phyloP scores from a whole-genome alignment of 2,797 vertebrate genomes.

The Clarias pachynema region DNA sequence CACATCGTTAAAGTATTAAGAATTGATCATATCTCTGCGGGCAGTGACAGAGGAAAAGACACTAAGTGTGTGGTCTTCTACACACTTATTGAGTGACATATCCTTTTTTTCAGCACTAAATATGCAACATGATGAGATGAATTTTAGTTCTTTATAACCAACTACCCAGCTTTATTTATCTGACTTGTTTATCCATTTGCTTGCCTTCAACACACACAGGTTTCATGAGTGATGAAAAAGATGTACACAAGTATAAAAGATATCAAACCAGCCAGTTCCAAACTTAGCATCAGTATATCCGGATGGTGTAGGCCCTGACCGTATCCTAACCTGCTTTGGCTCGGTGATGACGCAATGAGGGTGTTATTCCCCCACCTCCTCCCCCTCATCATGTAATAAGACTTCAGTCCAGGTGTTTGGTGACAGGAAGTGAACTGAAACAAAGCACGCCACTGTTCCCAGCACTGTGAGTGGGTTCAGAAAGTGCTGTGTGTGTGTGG shows the following conservation, averaged over 20 bases:
- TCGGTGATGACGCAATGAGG: conserved; percentile 26
- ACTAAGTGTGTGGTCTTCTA: conserved; percentile 4
- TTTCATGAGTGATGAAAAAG: conserved; percentile 14
- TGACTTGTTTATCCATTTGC: conserved; percentile 7
- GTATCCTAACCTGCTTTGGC: conserved; percentile 15
- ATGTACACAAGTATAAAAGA: conserved; percentile 23
- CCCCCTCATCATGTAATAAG: conserved; percentile 46
- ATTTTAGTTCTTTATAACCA: too few species aligned
- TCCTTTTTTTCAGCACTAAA: too few species aligned
- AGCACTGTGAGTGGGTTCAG: conserved; percentile 37
- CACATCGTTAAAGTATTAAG: not conserved
- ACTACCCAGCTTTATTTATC: conserved; percentile 8
- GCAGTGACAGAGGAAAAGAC: not conserved
- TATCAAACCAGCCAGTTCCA: conserved; percentile 13
- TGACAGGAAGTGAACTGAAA: conserved; percentile 57
- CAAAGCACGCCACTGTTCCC: conserved; percentile 60
- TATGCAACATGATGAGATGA: too few species aligned
- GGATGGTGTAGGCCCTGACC: not conserved
- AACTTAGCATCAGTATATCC: not conserved
- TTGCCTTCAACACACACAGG: conserved; percentile 23
- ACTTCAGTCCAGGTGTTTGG: conserved; percentile 56
- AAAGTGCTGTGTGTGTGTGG: conserved; percentile 42
- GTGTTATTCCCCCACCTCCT: not conserved
- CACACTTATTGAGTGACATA: too few species aligned
- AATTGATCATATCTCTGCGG: not conserved